Evolutionary conservation across 2,888 invertebrate genomes (phyloP).

Genomic region (Dynastes maya): DNA sequence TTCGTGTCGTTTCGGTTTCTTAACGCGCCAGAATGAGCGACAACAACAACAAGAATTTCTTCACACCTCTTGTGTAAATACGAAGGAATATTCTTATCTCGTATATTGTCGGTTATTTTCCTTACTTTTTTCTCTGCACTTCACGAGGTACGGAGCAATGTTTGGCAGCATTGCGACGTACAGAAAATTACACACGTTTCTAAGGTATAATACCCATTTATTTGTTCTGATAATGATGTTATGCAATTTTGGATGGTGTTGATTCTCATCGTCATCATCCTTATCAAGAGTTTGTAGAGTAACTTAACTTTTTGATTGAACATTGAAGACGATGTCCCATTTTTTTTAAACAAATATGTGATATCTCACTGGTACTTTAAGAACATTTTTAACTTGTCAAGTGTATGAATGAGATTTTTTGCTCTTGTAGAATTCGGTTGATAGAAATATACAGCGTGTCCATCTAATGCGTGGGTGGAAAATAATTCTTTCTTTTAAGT

Average conservation of each 20-base stretch:
- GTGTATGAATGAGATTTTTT: no score
- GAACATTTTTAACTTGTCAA: no score
- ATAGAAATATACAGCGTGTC: no score
- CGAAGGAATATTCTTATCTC: constrained; percentile 22
- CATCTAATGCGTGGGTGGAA: no score
- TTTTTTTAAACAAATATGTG: no score
- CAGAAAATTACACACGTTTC: neutral
- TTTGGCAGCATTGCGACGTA: neutral
- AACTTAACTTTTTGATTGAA: neutral
- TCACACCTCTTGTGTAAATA: constrained; percentile 40
- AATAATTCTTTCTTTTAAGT: no score
- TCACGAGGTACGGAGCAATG: neutral
- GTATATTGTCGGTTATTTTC: constrained; percentile 25
- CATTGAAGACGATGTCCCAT: no score
- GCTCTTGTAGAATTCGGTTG: no score
- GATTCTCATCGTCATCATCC: neutral
- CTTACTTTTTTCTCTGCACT: constrained; percentile 11
- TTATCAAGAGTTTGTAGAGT: neutral
- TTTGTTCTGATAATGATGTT: constrained; percentile 31
- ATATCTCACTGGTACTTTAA: no score
- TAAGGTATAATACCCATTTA: neutral
- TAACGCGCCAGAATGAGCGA: neutral
- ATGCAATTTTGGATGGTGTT: constrained; percentile 1
- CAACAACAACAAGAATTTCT: constrained; percentile 34
- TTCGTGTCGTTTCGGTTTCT: constrained; percentile 24